A percentile compares a stretch with the other conserved stretches of the same genome.
Evolutionary conservation across 2,113 vertebrate species (phyloP).

Genomic region (Erpornis zantholeuca): DNA sequence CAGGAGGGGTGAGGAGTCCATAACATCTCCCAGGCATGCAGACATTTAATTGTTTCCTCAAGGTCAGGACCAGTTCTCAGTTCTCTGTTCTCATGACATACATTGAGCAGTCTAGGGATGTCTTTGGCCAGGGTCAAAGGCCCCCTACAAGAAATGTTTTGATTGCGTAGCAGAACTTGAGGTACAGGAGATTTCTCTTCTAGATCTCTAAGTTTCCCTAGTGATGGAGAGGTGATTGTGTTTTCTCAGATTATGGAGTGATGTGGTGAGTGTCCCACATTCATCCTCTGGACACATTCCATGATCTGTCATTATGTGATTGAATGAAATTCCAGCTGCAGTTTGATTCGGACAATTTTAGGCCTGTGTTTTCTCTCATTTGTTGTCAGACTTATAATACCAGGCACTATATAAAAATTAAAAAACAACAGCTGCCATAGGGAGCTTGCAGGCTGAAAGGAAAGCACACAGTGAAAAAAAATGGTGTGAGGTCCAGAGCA

Average conservation of each 20-base stretch:
- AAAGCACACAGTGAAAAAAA: neutral
- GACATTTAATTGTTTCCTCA: neutral
- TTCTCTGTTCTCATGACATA: neutral
- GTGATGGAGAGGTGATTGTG: neutral
- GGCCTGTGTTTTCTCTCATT: neutral
- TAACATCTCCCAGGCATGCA: neutral
- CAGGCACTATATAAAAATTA: neutral
- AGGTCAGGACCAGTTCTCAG: neutral
- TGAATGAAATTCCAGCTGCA: neutral
- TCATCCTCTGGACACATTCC: neutral
- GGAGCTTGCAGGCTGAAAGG: neutral
- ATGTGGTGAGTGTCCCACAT: neutral
- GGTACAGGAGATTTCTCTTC: neutral
- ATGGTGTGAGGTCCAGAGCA: neutral
- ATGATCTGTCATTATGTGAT: neutral
- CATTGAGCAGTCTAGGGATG: neutral
- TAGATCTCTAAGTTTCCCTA: neutral
- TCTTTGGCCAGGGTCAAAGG: neutral
- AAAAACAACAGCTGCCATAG: neutral
- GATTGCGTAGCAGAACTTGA: neutral
- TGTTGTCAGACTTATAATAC: neutral
- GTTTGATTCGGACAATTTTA: neutral
- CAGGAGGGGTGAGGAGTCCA: neutral
- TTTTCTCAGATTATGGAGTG: neutral
- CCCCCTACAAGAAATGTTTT: neutral